A percentile compares a stretch with the other conserved stretches of the same genome.
Conservation (phyloP, 2,797 vertebrate species). For the Podarcis lilfordi region DNA sequence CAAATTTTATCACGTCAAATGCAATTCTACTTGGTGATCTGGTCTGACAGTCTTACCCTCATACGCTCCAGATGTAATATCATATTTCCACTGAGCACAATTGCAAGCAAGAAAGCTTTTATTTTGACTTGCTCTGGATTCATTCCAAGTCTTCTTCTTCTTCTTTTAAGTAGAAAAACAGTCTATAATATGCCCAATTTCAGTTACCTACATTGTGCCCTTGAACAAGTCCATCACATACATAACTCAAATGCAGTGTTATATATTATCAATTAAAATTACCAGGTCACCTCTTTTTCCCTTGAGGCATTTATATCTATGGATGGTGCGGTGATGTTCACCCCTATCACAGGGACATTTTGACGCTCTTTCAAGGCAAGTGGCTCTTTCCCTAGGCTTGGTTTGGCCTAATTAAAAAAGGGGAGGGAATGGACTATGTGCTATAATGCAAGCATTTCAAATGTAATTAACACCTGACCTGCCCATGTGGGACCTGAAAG, state of each 20-base stretch:
- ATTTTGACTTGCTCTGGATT: constrained; percentile 16
- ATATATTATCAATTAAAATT: not conserved
- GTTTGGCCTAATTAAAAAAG: not conserved
- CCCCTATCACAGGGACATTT: not conserved
- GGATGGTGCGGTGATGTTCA: not conserved
- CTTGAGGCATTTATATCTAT: not conserved
- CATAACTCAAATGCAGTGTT: not conserved
- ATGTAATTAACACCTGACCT: not conserved
- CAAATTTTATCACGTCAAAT: constrained; percentile 64
- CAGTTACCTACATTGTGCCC: not conserved
- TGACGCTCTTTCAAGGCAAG: not conserved
- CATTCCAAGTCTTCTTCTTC: not conserved
- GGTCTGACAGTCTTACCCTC: constrained; percentile 42
- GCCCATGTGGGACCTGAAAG: not conserved
- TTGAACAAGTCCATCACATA: not conserved
- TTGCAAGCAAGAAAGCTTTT: constrained; percentile 20
- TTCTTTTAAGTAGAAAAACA: not conserved
- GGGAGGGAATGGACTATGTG: not conserved
- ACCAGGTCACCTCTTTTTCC: not conserved
- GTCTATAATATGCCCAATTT: not conserved
- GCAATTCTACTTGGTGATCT: constrained; percentile 67
- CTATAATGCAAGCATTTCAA: not conserved
- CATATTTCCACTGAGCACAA: constrained; percentile 37
- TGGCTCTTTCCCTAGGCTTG: not conserved
- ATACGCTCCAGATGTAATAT: constrained; percentile 34